Base-by-base conservation (phyloP, 2,113 vertebrate genomes). In the Corvus moneduloides region DNA sequence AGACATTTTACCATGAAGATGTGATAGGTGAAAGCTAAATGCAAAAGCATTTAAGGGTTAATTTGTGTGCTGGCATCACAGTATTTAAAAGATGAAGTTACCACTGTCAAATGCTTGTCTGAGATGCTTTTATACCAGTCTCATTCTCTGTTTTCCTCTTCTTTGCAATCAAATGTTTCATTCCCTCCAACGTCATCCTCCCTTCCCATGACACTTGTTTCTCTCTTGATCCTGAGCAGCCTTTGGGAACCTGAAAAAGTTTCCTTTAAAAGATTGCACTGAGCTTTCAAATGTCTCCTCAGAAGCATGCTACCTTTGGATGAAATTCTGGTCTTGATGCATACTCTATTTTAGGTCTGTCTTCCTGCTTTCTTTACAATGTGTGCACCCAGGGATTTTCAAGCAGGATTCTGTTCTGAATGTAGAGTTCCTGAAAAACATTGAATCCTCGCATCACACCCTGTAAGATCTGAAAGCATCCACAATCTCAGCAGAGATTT, bases 341-440 rank as follows among this genome's bases (percentile, higher is more conserved):
- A 39, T 62, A 41, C 46, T 94, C 91, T 93, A 54, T 93, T 95
- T 97, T 92, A 83, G 55, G 27, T 77, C 84, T 93, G 84, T 58
- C 85, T 93, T 84, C 64, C 61, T 77, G 35, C 61, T 79, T 94
- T 94, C 85, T 85, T 95, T 95, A 80, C 51, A 79, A 87, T 0
- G 10, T 79, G 59, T 52, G 59, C 90, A 83, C 43, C 28, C 75
- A 69, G 87, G 91, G 87, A 90, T 95, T 93, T 94, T 95, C 67
- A 80, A 77, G 87, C 17, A 87, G 59, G 74, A 91, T 96, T 94
- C 87, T 37, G 5, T 76, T 93, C 85, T 90, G 82, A 88, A 77
- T 80, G 92, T 86, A 78, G 85, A 94, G 85, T 74, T 88, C 79
- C 85, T 80, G 75, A 73, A 97, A 95, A 94, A 91, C 79, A 90